Percentiles rank a stretch among this genome's conserved stretches.
Evolutionary conservation across 2,797 vertebrate genomes (phyloP).

Genomic region (Ceryle rudis): DNA sequence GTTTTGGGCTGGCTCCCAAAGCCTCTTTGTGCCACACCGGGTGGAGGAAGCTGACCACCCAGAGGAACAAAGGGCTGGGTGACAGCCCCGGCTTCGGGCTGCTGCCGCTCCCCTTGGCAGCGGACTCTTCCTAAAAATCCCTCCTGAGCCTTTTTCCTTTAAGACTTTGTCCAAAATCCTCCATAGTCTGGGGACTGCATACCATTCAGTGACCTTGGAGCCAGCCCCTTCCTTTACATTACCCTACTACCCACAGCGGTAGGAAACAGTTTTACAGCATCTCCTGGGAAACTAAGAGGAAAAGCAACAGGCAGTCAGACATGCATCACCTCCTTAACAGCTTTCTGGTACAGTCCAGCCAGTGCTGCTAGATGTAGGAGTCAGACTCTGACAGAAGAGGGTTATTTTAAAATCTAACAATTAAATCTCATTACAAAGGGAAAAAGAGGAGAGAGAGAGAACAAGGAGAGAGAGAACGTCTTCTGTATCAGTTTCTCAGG

Average conservation of each 20-base stretch:
- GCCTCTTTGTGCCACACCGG: background rate
- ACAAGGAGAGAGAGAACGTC: background rate
- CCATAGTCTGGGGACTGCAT: background rate
- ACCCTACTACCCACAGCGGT: background rate
- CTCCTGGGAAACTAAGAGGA: conserved; percentile 25
- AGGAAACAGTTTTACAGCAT: background rate
- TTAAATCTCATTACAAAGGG: background rate
- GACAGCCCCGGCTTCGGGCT: background rate
- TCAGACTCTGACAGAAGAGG: background rate
- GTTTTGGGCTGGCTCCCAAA: conserved; percentile 45
- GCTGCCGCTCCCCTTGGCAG: conserved; percentile 8
- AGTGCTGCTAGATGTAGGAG: background rate
- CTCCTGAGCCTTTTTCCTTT: conserved; percentile 6
- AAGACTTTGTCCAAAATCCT: conserved; percentile 9
- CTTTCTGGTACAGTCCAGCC: background rate
- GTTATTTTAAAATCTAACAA: conserved; percentile 9
- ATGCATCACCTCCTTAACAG: background rate
- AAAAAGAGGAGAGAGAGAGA: background rate
- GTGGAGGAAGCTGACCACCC: conserved; percentile 48
- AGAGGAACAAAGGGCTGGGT: conserved; percentile 31
- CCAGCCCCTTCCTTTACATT: background rate
- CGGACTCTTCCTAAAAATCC: background rate
- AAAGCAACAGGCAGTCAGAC: background rate
- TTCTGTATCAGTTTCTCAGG: background rate
- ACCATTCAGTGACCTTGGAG: background rate